A percentile compares a stretch with the other conserved stretches of the same genome.
Evolutionary conservation across 2,888 invertebrate genomes (phyloP).

Genomic region (Epistrophe grossulariae): DNA sequence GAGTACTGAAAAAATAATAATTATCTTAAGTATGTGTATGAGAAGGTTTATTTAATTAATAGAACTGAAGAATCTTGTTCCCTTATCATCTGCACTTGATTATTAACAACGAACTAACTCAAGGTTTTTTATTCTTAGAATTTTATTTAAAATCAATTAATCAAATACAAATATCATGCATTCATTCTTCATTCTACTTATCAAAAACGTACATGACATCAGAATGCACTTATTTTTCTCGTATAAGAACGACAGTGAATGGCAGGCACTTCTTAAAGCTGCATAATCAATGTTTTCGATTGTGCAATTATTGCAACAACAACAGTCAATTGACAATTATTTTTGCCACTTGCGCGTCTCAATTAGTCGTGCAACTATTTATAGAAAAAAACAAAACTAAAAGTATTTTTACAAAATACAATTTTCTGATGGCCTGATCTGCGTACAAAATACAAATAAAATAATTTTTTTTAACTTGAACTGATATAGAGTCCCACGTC

Average conservation of each 20-base stretch:
- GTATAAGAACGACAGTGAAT: constrained; percentile 2
- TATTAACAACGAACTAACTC: neutral
- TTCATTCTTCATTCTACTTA: neutral
- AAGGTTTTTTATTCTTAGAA: neutral
- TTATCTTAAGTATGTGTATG: neutral
- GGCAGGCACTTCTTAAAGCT: constrained; percentile 9
- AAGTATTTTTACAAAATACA: constrained; percentile 13
- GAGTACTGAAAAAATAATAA: too few relatives aligned
- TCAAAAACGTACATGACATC: constrained; percentile 29
- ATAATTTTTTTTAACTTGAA: neutral
- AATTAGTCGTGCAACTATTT: constrained; percentile 36
- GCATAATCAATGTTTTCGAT: constrained; percentile 67
- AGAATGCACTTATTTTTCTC: constrained; percentile 34
- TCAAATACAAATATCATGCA: neutral
- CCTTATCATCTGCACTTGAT: neutral
- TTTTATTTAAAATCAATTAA: neutral
- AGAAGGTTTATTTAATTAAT: neutral
- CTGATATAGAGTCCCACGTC: neutral
- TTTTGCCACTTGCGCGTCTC: constrained; percentile 47
- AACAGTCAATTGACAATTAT: constrained; percentile 49
- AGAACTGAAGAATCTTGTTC: neutral
- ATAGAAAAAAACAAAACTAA: neutral
- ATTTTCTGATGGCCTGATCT: constrained; percentile 16
- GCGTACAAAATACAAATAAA: neutral
- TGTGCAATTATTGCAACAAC: constrained; percentile 48